Evolutionary conservation across 2,113 vertebrate genomes (phyloP).

Genomic region (Colossoma macropomum): DNA sequence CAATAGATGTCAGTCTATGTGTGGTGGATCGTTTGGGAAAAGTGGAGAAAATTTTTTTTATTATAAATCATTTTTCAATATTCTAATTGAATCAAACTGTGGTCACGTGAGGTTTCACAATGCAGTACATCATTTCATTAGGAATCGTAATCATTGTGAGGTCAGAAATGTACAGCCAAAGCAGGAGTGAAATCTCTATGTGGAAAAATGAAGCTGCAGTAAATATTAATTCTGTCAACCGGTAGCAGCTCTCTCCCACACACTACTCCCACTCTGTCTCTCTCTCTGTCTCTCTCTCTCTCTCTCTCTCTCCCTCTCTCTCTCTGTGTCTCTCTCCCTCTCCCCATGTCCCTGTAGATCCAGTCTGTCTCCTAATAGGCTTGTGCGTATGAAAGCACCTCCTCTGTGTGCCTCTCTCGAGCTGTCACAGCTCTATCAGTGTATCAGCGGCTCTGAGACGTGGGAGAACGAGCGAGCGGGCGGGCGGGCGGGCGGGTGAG

Average conservation of each 20-base stretch:
- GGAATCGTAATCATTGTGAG: too few species aligned
- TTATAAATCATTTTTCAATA: too few species aligned
- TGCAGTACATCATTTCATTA: too few species aligned
- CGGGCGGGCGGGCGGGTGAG: constrained; percentile 10
- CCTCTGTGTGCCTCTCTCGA: constrained; percentile 40
- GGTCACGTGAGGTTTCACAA: too few species aligned
- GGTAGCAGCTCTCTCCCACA: not conserved
- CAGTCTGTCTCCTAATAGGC: constrained; percentile 20
- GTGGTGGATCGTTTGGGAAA: too few species aligned
- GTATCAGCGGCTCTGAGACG: constrained; percentile 51
- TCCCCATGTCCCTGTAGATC: constrained; percentile 10
- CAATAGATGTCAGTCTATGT: too few species aligned
- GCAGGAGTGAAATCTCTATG: not conserved
- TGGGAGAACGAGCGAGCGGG: constrained; percentile 15
- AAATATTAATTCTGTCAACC: not conserved
- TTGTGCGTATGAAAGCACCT: constrained; percentile 20
- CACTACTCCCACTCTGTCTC: not conserved
- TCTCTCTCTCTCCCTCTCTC: not conserved
- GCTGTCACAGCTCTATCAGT: constrained; percentile 68
- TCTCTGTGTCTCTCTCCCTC: not conserved
- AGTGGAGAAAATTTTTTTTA: too few species aligned
- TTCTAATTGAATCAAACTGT: too few species aligned
- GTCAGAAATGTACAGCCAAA: too few species aligned
- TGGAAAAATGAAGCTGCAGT: not conserved
- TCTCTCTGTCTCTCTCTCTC: not conserved